Percentiles rank a stretch among this genome's conserved stretches.
Conservation (phyloP, 2,797 vertebrate genomes). For the Gallinago stenura region DNA sequence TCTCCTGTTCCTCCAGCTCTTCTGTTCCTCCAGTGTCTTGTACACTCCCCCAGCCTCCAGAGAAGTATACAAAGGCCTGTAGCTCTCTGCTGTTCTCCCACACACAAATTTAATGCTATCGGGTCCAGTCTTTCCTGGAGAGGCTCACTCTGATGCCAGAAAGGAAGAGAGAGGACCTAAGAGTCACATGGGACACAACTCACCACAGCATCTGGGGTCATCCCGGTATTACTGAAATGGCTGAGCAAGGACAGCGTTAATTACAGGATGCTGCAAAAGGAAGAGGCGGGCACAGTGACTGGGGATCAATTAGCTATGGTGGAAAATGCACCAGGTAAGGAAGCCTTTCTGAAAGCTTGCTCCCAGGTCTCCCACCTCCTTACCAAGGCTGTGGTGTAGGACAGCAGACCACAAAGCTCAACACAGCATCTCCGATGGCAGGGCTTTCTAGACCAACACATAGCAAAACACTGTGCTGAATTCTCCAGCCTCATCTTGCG, state of each 20-base stretch:
- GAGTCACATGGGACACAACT: not conserved
- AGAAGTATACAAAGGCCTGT: not conserved
- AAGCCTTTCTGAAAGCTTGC: not conserved
- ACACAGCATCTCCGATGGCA: not conserved
- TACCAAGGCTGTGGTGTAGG: not conserved
- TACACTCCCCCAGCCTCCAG: fast-evolving
- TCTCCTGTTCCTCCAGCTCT: not conserved
- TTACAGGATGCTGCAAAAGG: not conserved
- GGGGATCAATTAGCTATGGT: not conserved
- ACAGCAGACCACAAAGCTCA: not conserved
- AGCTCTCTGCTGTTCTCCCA: not conserved
- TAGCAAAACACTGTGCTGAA: not conserved
- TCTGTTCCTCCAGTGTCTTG: not conserved
- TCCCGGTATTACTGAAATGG: not conserved
- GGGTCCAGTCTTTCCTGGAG: not conserved
- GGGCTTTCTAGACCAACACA: not conserved
- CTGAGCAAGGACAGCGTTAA: not conserved
- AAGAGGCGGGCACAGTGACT: not conserved
- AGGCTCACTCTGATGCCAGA: not conserved
- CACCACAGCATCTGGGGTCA: not conserved
- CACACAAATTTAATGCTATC: not conserved
- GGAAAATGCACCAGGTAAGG: not conserved
- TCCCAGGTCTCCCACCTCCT: not conserved
- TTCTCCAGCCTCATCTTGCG: not conserved
- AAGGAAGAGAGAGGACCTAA: not conserved